Evolutionary conservation across 2,888 invertebrate genomes (phyloP), one percentile per base, ranked within the genome.

Genomic region (Hypsopygia costalis): DNA sequence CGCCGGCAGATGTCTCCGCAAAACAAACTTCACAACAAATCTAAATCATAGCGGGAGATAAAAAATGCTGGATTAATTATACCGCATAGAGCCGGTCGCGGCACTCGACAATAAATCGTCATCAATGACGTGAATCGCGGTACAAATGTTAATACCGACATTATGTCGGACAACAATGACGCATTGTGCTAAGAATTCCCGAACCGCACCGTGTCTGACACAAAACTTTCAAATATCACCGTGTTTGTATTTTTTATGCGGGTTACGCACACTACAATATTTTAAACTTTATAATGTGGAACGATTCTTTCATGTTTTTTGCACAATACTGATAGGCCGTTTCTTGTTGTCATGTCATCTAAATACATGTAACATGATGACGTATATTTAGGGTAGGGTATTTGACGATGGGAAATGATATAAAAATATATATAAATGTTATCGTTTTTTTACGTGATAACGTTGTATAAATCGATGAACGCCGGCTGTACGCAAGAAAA

Each of bases 81-180:
- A 74, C 61, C 58, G 62, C 69, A 74, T 69, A 70, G 67, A 70
- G 67, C 53, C 61, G 52, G 69, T 58, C 62, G 63, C 59, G 62
- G 65, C 62, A 69, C 58, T 64, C 62, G 69, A 81, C 82, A 81
- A 87, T 88, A 87, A 85, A 87, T 88, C 72, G 80, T 85, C 81
- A 81, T 83, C 81, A 83, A 74, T 81, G 87, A 83, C 83, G 69
- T 79, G 81, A 74, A 82, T 75, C 77, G 77, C 68, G 72, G 81
- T 79, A 80, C 79, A 77, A 82, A 85, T 79, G 82, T 81, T 87
- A 86, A 87, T 87, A 71, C 83, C 68, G 74, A 75, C 75, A 86
- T 85, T 86, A 86, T 87, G 75, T 73, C 75, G 53, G 62, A 69
- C 74, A 76, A 83, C 86, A 85, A 86, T 86, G 81, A 81, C 60